These are phyloP conservation scores for Eumerus sabulonum DNA, from an alignment of 2,888 invertebrate genomes.

Conservation along the genomic window DNA sequence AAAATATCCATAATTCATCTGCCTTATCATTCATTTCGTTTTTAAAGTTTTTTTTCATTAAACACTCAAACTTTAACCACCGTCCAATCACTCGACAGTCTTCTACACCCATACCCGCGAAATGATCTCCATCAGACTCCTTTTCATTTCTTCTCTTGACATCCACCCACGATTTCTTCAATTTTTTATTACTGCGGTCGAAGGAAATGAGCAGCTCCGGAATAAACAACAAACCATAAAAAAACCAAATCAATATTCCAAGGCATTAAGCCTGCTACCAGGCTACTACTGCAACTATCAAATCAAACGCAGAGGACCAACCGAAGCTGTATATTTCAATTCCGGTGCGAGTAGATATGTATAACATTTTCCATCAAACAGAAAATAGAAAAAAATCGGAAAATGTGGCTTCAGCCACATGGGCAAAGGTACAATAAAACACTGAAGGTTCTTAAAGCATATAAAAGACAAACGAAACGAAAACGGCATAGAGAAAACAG, in stretches of 20 bases:
- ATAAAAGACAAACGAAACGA: constrained; percentile 3
- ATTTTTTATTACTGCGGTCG: no score
- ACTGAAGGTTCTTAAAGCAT: neutral
- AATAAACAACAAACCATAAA: no score
- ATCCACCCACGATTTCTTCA: no score
- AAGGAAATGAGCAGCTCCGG: no score
- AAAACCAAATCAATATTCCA: constrained; percentile 35
- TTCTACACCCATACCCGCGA: no score
- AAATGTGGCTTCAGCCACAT: constrained; percentile 16
- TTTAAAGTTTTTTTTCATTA: no score
- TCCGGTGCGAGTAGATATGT: constrained; percentile 38
- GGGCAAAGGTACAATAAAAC: constrained; percentile 40
- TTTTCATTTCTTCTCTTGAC: no score
- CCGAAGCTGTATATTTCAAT: constrained; percentile 23
- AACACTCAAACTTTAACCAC: no score
- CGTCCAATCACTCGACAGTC: no score
- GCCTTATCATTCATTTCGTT: no score
- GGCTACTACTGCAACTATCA: constrained; percentile 38
- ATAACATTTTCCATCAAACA: neutral
- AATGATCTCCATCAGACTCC: no score
- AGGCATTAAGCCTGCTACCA: constrained; percentile 32
- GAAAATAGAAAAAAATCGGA: constrained; percentile 6
- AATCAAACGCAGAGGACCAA: constrained; percentile 4
- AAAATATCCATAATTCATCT: no score
- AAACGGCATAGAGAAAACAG: constrained; percentile 29